phyloP scores from a whole-genome alignment of 1,140 invertebrate species.

The Gryon sp. region DNA sequence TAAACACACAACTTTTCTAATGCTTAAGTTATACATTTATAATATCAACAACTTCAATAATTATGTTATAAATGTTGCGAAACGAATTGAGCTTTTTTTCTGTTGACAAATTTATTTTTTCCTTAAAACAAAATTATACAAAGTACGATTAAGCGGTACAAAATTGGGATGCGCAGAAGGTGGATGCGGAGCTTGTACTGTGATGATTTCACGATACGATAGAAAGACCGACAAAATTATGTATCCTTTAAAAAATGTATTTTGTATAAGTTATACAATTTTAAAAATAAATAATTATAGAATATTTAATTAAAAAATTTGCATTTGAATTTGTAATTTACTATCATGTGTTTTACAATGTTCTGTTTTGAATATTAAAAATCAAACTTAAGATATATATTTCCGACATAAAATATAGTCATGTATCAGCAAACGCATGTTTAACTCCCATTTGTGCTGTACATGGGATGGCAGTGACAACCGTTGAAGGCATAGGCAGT shows the following conservation, averaged over 20 bases:
- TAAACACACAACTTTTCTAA: no score
- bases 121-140: slow-evolving; percentile 28
- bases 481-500: slow-evolving; percentile 92
- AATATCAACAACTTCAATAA: no score
- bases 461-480: slow-evolving; percentile 92
- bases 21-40: no score
- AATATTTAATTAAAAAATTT: no score
- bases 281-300: slow-evolving; percentile 11
- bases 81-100: no score
- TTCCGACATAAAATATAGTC: slow-evolving; percentile 80
- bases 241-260: slow-evolving; percentile 81
- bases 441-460: slow-evolving; percentile 90
- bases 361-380: no score
- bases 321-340: no score
- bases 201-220: slow-evolving; percentile 92
- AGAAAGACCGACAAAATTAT: slow-evolving; percentile 81
- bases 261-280: no score
- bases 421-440: slow-evolving; percentile 94
- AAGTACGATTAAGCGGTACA: slow-evolving; percentile 91
- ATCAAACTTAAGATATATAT: slow-evolving; percentile 13
- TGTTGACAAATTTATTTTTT: slow-evolving; percentile 6
- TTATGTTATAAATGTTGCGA: no score
- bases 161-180: slow-evolving; percentile 96
- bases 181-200: slow-evolving; percentile 95
- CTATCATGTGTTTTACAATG: no score